Percentiles rank a stretch among this genome's conserved stretches.
Conservation (phyloP, 2,797 vertebrate species). For the Jordanella pulchra region DNA sequence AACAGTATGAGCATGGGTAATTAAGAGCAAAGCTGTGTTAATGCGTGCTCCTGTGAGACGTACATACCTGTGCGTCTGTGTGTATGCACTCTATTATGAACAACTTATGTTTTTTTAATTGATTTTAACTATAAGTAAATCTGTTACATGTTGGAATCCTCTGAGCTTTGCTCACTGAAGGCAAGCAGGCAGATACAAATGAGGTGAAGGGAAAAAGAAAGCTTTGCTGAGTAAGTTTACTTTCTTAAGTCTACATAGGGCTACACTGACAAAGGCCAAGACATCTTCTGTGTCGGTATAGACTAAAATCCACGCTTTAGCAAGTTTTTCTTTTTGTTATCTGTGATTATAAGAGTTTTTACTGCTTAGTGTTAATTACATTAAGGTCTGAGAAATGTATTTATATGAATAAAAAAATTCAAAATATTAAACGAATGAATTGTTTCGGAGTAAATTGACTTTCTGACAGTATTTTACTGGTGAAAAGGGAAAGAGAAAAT, state of each 20-base stretch:
- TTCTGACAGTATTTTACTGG: conserved; percentile 3
- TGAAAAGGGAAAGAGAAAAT: not conserved
- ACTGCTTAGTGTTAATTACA: not conserved
- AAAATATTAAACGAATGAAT: too few relatives aligned
- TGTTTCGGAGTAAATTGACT: not conserved
- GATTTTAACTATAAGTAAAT: conserved; percentile 1
- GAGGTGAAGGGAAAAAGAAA: conserved; percentile 5
- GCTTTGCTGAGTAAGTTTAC: not conserved
- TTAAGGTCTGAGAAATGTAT: conserved; percentile 10
- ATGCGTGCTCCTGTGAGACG: not conserved
- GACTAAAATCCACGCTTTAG: conserved; percentile 1
- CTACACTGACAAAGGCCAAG: conserved; percentile 24
- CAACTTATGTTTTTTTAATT: not conserved
- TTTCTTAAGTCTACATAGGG: conserved; percentile 4
- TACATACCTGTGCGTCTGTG: not conserved
- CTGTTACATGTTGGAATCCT: not conserved
- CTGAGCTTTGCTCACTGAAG: conserved; percentile 13
- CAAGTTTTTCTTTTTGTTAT: conserved; percentile 12
- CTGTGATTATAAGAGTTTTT: conserved; percentile 21
- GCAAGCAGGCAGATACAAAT: conserved; percentile 7
- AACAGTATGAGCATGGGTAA: conserved; percentile 6
- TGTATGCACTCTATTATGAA: not conserved
- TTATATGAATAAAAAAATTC: not conserved
- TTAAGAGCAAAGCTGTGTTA: conserved; percentile 14
- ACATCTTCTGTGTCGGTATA: not conserved